phyloP scores from a whole-genome alignment of 2,113 vertebrate genomes.

The Atrichornis clamosus region DNA sequence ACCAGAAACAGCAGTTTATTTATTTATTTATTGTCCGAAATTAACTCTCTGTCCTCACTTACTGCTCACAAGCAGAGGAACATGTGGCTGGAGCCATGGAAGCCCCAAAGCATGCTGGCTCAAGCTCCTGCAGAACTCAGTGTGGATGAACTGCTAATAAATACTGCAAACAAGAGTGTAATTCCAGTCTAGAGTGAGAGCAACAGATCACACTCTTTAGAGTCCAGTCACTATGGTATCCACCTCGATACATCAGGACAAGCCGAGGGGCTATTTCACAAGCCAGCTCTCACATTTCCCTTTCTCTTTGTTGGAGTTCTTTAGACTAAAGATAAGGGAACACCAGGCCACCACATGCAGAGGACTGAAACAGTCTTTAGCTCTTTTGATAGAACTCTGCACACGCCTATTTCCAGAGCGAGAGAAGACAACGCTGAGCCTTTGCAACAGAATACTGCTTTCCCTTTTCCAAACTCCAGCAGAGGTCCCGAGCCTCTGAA shows the following conservation, averaged over 20 bases:
- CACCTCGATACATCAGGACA: rapidly evolving
- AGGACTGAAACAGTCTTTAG: background rate
- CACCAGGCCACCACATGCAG: background rate
- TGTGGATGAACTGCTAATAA: background rate
- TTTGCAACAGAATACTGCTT: background rate
- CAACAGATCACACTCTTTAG: background rate
- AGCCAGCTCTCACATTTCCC: background rate
- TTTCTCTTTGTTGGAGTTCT: background rate
- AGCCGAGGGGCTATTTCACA: background rate
- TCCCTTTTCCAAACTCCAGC: background rate
- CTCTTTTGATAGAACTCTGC: background rate
- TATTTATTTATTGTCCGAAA: background rate
- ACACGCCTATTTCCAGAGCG: rapidly evolving
- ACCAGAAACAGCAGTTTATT: background rate
- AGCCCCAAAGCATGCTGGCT: background rate
- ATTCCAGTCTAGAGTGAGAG: background rate
- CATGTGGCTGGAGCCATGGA: rapidly evolving
- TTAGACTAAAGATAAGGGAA: background rate
- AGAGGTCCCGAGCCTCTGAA: background rate
- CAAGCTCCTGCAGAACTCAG: background rate
- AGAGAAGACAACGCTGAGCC: rapidly evolving
- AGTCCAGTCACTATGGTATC: background rate
- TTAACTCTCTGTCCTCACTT: background rate
- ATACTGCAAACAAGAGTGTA: background rate
- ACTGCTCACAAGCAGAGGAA: background rate